Base-by-base conservation (phyloP, 92 coral and sea anemone genomes). In the Bergia puertoricense region DNA sequence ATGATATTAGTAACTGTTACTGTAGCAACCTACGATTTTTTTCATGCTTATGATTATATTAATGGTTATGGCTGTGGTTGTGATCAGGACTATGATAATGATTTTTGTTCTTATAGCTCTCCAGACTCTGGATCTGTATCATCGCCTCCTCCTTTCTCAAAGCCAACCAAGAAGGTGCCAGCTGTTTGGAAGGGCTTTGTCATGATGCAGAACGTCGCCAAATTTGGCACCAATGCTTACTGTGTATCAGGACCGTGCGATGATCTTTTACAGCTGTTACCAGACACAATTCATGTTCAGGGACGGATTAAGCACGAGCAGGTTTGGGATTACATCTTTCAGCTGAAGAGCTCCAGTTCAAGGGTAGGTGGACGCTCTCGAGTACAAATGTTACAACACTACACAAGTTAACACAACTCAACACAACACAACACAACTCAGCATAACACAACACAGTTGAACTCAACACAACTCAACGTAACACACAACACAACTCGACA, bases 151-250 rank as follows among this genome's bases (percentile, higher is more conserved):
- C 89, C 89, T 6, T 83, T 88, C 76, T 73, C 59, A 57, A 92
- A 92, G 87, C 90, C 96, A 38, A 79, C 86, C 45, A 93, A 90
- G 80, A 95, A 93, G 54, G 96, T 92, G 3, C 96, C 90, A 6
- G 90, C 95, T 5, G 97, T 95, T 20, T 97, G 99, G 99, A 97
- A 97, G 85, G 99, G 99, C 18, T 97, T 95, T 46, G 98, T 97
- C 59, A 97, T 97, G 99, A 97, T 97, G 99, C 98, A 94, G 86
- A 89, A 92, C 65, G 97, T 97, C 4, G 95, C 97, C 43, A 97
- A 97, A 92, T 97, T 97, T 67, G 95, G 99, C 37, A 95, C 99
- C 42, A 93, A 92, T 82, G 99, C 98, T 71, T 95, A 88, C 81
- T 93, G 92, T 8, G 99, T 97, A 81, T 97, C 99, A 1, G 99